phyloP scores from a whole-genome alignment of 2,888 invertebrate species.

The Ectemnius continuus region DNA sequence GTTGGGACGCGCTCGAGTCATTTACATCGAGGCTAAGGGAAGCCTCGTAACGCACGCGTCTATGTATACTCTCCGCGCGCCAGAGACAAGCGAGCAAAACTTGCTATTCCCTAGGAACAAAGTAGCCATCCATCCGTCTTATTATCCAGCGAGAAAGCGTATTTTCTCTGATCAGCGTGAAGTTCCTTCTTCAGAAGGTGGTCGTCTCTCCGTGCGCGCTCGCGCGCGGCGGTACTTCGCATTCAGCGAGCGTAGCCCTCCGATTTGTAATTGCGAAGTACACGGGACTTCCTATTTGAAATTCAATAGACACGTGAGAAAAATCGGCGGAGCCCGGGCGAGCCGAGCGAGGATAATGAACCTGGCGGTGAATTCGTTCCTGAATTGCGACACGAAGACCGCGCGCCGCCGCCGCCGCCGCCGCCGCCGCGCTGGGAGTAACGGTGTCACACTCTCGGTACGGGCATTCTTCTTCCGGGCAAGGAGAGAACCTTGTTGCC shows the following conservation, averaged over 20 bases:
- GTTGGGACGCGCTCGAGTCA: constrained; percentile 6
- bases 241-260: neutral
- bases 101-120: neutral
- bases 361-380: constrained; percentile 2
- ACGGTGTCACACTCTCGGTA: constrained; percentile 3
- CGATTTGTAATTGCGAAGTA: constrained; percentile 9
- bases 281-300: constrained; percentile 1
- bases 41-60: neutral
- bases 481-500: too few relatives aligned
- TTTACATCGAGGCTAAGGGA: constrained; percentile 1
- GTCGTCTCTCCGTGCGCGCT: too few relatives aligned
- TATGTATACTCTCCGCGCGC: too few relatives aligned
- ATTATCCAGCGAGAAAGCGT: neutral
- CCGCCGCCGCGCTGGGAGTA: neutral
- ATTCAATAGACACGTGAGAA: constrained; percentile 7
- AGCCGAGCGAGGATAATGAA: constrained; percentile 6
- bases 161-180: neutral
- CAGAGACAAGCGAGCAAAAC: neutral
- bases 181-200: neutral
- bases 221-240: neutral
- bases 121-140: neutral
- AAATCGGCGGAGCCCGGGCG: neutral
- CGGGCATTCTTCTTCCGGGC: neutral
- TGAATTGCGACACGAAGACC: constrained; percentile 7
- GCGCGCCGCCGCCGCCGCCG: too few relatives aligned